phyloP scores from a whole-genome alignment of 2,888 invertebrate species.

The Tanytarsus gracilentus region DNA sequence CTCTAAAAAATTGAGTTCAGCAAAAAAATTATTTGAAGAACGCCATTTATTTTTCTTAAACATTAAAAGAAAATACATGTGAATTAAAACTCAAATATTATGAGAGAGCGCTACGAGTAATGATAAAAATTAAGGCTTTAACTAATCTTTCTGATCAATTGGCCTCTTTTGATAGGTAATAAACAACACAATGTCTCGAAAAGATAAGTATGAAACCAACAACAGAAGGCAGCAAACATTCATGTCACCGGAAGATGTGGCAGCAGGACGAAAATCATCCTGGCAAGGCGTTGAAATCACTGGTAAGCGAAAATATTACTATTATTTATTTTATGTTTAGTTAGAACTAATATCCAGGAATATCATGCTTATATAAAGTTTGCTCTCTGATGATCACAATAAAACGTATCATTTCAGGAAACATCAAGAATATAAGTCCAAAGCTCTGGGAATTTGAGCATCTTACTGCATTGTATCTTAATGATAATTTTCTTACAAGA shows the following conservation, averaged over 20 bases:
- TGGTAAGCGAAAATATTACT: constrained; percentile 41
- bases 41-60: too few relatives aligned
- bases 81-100: too few relatives aligned
- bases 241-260: constrained; percentile 88
- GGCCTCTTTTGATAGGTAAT: constrained; percentile 4
- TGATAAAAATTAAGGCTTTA: too few relatives aligned
- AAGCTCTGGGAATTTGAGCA: constrained; percentile 85
- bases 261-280: constrained; percentile 82
- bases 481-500: constrained; percentile 87
- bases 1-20: too few relatives aligned
- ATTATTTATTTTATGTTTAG: too few relatives aligned
- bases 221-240: constrained; percentile 78
- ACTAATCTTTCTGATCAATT: neutral
- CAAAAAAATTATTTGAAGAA: too few relatives aligned
- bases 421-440: constrained; percentile 88
- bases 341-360: neutral
- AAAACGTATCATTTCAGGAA: constrained; percentile 68
- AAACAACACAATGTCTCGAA: constrained; percentile 54
- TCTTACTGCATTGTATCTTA: constrained; percentile 88
- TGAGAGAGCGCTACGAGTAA: too few relatives aligned
- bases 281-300: constrained; percentile 89
- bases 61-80: too few relatives aligned
- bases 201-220: constrained; percentile 82
- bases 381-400: constrained; percentile 13
- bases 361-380: constrained; percentile 30